Conservation (phyloP, 2,797 vertebrate genomes). For the Echiichthys vipera region DNA sequence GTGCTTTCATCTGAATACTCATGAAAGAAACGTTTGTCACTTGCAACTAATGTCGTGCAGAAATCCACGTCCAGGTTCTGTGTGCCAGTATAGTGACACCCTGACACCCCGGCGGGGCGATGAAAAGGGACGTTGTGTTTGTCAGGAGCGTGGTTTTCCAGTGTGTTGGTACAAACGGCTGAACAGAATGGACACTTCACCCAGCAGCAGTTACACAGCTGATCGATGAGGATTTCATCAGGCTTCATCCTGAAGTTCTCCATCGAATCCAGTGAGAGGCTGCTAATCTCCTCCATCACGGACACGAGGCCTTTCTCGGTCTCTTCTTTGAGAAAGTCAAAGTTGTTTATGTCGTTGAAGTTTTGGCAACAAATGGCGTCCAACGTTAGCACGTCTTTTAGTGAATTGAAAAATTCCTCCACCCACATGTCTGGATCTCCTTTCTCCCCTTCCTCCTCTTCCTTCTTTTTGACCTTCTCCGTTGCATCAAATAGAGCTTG, state of each 20-base stretch:
- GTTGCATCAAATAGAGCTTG: slow-evolving; percentile 65
- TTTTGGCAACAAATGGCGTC: slow-evolving; percentile 39
- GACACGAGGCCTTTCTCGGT: slow-evolving; percentile 13
- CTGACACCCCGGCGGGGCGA: slow-evolving; percentile 21
- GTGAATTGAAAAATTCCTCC: slow-evolving; percentile 60
- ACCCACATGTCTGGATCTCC: slow-evolving; percentile 70
- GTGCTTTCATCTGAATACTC: rapidly evolving
- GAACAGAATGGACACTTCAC: slow-evolving; percentile 70
- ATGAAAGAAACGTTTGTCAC: background rate
- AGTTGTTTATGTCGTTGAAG: slow-evolving; percentile 38
- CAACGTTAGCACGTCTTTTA: slow-evolving; percentile 66
- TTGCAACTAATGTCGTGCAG: slow-evolving; percentile 70
- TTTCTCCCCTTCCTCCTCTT: too few species aligned
- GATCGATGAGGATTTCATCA: slow-evolving; percentile 70
- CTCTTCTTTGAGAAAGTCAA: slow-evolving; percentile 50
- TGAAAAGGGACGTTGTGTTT: slow-evolving; percentile 70
- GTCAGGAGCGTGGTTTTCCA: slow-evolving; percentile 49
- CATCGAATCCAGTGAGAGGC: slow-evolving; percentile 33
- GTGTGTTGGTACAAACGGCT: slow-evolving; percentile 70
- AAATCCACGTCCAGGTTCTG: rapidly evolving
- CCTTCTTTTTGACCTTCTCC: slow-evolving; percentile 26
- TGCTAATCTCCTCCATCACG: background rate
- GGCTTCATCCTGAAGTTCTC: slow-evolving; percentile 37
- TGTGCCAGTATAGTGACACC: background rate
- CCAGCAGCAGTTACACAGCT: slow-evolving; percentile 78